phyloP scores from a whole-genome alignment of 2,113 vertebrate species.

The Oncorhynchus gorbuscha region DNA sequence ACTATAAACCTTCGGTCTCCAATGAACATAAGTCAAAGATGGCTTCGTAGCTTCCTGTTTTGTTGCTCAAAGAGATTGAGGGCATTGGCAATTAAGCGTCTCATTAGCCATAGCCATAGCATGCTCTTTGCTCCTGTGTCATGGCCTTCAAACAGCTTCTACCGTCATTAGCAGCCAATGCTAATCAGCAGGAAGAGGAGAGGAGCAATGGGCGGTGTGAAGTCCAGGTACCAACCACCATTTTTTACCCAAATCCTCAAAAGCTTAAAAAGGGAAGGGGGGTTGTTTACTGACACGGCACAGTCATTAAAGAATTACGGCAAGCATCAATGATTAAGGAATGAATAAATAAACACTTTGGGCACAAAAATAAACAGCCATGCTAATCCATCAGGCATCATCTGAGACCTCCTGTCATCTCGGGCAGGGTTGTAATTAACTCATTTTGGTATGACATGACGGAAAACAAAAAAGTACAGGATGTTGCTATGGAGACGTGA shows the following conservation, averaged over 20 bases:
- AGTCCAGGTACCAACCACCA: too few species aligned
- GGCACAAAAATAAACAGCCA: conserved; percentile 65
- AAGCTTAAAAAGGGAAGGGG: conserved; percentile 22
- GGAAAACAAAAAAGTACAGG: conserved; percentile 43
- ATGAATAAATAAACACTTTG: conserved; percentile 63
- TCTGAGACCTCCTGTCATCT: conserved; percentile 60
- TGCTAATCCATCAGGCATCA: conserved; percentile 66
- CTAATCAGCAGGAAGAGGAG: conserved; percentile 12
- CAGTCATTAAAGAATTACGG: conserved; percentile 52
- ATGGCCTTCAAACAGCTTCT: conserved; percentile 59
- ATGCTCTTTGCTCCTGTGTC: conserved; percentile 40
- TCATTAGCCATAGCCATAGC: conserved; percentile 33
- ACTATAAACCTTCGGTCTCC: background rate
- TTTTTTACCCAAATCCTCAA: too few species aligned
- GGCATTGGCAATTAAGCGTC: conserved; percentile 12
- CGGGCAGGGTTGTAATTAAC: conserved; percentile 70
- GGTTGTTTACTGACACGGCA: conserved; percentile 43
- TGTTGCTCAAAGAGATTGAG: conserved; percentile 3
- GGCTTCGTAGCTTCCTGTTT: background rate
- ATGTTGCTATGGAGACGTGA: conserved; percentile 44
- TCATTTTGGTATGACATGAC: conserved; percentile 65
- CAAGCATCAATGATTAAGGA: conserved; percentile 49
- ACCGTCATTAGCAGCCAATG: conserved; percentile 47
- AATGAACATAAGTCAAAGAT: background rate
- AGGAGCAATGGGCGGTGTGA: too few species aligned